Evolutionary conservation across 2,113 vertebrate genomes (phyloP).

Genomic region (Puffinus mauretanicus): DNA sequence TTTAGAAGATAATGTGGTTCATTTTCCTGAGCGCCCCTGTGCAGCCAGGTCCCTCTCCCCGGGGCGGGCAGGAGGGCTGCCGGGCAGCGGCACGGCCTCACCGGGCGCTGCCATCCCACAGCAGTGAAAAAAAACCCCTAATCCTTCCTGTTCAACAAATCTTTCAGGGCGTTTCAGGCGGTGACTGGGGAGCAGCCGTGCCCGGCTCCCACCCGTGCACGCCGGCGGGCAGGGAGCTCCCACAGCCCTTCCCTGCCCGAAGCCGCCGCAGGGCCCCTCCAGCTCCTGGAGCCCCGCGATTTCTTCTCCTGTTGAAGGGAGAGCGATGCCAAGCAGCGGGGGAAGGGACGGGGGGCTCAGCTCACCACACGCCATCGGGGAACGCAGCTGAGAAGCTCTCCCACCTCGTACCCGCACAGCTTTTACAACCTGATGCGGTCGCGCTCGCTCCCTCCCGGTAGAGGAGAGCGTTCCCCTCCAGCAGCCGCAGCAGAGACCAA

Average conservation of each 20-base stretch:
- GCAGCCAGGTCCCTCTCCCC: background rate
- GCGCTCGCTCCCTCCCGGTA: background rate
- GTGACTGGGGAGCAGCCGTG: background rate
- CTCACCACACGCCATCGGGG: rapidly evolving
- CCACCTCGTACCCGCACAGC: rapidly evolving
- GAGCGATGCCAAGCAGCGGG: rapidly evolving
- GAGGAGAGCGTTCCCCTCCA: background rate
- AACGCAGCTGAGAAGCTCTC: rapidly evolving
- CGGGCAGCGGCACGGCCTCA: rapidly evolving
- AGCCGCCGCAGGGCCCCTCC: rapidly evolving
- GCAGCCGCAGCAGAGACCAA: background rate
- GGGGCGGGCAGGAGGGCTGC: background rate
- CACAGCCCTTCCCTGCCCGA: background rate
- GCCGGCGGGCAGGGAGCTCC: background rate
- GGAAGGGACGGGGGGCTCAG: rapidly evolving
- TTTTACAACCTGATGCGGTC: rapidly evolving
- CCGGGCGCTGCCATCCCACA: background rate
- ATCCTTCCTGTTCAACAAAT: rapidly evolving
- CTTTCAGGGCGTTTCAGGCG: rapidly evolving
- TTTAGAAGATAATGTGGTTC: background rate
- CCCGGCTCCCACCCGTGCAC: rapidly evolving
- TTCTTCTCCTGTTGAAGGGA: rapidly evolving
- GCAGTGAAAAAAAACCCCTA: background rate
- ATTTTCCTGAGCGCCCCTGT: background rate
- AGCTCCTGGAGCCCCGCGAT: rapidly evolving